These are phyloP conservation scores for Leptinotarsa peninsularis DNA, from an alignment of 2,888 invertebrate species.

Conservation along the genomic window DNA sequence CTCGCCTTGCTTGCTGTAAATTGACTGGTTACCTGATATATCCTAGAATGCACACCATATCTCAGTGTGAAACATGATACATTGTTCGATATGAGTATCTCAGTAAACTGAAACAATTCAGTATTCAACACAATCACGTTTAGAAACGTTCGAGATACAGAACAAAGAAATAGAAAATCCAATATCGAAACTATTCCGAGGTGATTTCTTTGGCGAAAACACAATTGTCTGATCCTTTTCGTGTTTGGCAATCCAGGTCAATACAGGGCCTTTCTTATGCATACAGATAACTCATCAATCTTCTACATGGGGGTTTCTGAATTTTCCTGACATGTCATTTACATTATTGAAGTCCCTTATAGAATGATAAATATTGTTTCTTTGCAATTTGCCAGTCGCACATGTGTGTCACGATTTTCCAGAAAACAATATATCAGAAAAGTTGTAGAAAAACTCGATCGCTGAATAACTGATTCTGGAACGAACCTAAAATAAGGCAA, in stretches of 20 bases:
- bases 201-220: constrained; percentile 1
- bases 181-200: background rate
- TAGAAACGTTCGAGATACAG: background rate
- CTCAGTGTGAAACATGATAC: too few species aligned
- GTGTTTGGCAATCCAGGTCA: background rate
- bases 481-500: too few species aligned
- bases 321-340: background rate
- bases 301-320: background rate
- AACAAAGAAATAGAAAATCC: background rate
- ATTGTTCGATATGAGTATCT: background rate
- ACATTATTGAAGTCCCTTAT: background rate
- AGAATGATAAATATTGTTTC: background rate
- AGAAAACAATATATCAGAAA: too few species aligned
- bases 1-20: too few species aligned
- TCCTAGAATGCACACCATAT: too few species aligned
- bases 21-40: too few species aligned
- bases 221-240: background rate
- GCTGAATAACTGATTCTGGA: too few species aligned
- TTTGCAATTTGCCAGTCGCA: background rate
- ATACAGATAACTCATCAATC: background rate
- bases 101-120: too few species aligned
- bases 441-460: too few species aligned
- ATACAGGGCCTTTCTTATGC: background rate
- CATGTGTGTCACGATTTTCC: too few species aligned
- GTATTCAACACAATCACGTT: background rate